A percentile compares a stretch with the other conserved stretches of the same genome.
Evolutionary conservation across 2,797 vertebrate genomes (phyloP).

Genomic region (Neopelma chrysocephalum): DNA sequence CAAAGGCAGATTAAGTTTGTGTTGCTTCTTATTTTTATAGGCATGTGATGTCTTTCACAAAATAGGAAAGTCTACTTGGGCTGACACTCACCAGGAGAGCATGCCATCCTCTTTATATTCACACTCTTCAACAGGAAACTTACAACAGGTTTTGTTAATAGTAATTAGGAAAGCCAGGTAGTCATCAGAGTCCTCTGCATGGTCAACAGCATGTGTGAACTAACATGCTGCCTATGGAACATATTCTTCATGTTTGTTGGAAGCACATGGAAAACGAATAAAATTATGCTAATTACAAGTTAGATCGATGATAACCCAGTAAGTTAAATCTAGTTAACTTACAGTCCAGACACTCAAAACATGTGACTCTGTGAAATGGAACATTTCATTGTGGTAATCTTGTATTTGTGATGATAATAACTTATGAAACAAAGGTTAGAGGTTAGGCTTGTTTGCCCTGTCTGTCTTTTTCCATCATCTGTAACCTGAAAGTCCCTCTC

Average conservation of each 20-base stretch:
- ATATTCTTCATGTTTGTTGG: neutral
- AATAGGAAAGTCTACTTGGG: neutral
- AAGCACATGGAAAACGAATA: neutral
- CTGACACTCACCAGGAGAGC: neutral
- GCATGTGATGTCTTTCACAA: neutral
- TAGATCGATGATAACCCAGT: constrained; percentile 8
- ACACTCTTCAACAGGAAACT: neutral
- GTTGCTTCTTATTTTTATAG: neutral
- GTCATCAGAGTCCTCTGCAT: neutral
- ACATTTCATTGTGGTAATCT: constrained; percentile 49
- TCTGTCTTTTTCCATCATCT: constrained; percentile 45
- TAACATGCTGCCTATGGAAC: neutral
- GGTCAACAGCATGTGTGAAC: neutral
- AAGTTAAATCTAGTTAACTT: constrained; percentile 32
- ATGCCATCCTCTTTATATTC: neutral
- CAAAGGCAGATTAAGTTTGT: neutral
- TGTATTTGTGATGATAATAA: constrained; percentile 49
- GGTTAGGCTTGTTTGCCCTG: constrained; percentile 56
- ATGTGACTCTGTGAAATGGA: constrained; percentile 12
- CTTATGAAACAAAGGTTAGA: constrained; percentile 52
- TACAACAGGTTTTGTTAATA: neutral
- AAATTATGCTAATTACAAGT: constrained; percentile 10
- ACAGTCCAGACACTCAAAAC: constrained; percentile 18
- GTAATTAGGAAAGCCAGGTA: neutral
- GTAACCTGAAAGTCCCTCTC: constrained; percentile 45